phyloP scores from a whole-genome alignment of 2,113 vertebrate species.

The Charina bottae region DNA sequence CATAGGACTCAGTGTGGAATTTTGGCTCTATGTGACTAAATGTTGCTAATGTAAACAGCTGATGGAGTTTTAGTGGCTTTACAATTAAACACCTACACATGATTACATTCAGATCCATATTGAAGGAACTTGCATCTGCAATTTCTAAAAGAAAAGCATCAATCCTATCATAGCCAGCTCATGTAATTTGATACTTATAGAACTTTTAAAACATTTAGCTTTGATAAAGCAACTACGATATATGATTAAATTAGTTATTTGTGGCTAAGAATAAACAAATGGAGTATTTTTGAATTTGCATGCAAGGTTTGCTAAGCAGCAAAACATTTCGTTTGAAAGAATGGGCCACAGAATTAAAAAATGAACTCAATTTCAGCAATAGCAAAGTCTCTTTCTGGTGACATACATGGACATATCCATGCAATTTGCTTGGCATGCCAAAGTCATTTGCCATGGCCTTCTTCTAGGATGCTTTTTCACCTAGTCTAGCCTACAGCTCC shows the following conservation, averaged over 20 bases:
- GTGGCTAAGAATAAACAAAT: neutral
- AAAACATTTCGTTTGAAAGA: neutral
- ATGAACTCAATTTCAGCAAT: neutral
- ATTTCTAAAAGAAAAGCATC: neutral
- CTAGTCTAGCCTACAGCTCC: neutral
- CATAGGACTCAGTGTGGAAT: neutral
- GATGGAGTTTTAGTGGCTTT: neutral
- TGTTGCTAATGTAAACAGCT: neutral
- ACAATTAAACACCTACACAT: neutral
- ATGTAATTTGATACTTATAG: neutral
- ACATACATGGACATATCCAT: neutral
- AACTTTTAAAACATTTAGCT: neutral
- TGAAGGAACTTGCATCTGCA: neutral
- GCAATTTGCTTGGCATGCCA: neutral
- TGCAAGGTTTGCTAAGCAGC: neutral
- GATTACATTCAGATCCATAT: neutral
- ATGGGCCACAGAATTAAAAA: neutral
- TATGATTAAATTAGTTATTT: neutral
- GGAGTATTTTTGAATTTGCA: neutral
- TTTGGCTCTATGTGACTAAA: neutral
- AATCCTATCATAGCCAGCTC: neutral
- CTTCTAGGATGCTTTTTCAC: neutral
- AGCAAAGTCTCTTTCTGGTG: neutral
- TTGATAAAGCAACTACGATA: neutral
- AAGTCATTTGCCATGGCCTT: neutral